These are phyloP conservation scores for Littorina saxatilis DNA, from an alignment of 1,140 invertebrate species.

Conservation along the genomic window DNA sequence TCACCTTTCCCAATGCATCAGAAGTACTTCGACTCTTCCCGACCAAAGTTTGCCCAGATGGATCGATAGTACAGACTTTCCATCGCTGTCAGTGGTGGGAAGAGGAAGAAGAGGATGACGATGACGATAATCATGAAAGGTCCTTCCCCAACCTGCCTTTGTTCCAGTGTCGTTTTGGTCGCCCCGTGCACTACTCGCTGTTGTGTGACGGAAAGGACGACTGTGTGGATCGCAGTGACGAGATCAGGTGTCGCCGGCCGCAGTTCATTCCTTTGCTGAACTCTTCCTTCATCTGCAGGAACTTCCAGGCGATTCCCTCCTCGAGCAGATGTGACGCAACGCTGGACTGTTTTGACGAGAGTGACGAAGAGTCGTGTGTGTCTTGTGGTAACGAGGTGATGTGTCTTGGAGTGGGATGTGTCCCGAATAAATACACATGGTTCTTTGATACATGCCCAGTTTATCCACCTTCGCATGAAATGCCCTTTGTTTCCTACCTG, in stretches of 20 bases:
- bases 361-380: constrained; percentile 39
- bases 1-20: neutral
- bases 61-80: constrained; percentile 6
- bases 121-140: neutral
- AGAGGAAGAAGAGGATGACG: neutral
- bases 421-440: neutral
- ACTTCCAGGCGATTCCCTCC: constrained; percentile 1
- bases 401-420: constrained; percentile 20
- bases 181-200: constrained; percentile 9
- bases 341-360: constrained; percentile 36
- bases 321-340: constrained; percentile 23
- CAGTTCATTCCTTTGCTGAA: neutral
- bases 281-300: constrained; percentile 22
- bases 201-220: constrained; percentile 36
- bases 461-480: too few species aligned
- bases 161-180: neutral
- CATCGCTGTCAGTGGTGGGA: neutral
- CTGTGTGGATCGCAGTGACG: constrained; percentile 38
- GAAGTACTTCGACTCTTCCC: neutral
- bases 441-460: neutral
- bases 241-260: constrained; percentile 14
- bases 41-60: neutral
- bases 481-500: too few species aligned
- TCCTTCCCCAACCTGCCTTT: neutral
- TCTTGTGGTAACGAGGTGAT: neutral